phyloP scores from a whole-genome alignment of 2,797 vertebrate species.

The Cichlasoma orientale region DNA sequence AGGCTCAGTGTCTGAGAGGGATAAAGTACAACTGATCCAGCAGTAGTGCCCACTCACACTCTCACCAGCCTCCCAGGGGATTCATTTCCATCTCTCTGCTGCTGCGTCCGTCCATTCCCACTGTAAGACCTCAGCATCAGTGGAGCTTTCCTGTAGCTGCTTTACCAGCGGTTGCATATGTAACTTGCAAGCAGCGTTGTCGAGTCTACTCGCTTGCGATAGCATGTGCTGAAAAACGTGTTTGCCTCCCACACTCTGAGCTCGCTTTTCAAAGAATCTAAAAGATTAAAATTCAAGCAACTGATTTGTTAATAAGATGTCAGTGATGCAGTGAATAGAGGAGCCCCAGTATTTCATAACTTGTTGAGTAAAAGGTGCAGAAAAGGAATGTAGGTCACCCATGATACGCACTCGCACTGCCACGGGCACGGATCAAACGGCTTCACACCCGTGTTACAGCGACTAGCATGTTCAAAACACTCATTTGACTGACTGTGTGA shows the following conservation, averaged over 20 bases:
- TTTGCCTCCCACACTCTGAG: slow-evolving; percentile 1
- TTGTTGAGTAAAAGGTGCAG: not conserved
- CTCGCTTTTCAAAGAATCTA: not conserved
- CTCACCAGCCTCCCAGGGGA: not conserved
- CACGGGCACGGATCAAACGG: not conserved
- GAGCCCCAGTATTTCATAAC: not conserved
- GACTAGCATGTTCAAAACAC: not conserved
- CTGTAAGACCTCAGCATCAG: not conserved
- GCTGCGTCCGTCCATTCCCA: slow-evolving; percentile 8
- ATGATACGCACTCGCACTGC: not conserved
- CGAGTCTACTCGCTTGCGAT: not conserved
- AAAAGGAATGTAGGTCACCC: not conserved
- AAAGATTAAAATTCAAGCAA: not conserved
- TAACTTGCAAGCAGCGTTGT: slow-evolving; percentile 8
- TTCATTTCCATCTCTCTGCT: slow-evolving; percentile 14
- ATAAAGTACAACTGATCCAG: slow-evolving; percentile 5
- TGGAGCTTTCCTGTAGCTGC: not conserved
- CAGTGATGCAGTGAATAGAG: not conserved
- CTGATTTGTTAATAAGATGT: not conserved
- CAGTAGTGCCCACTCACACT: not conserved
- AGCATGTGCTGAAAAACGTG: slow-evolving; percentile 11
- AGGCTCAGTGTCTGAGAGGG: not conserved
- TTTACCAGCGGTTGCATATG: slow-evolving; percentile 3
- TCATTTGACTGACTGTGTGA: not conserved
- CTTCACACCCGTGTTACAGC: not conserved